Conservation (phyloP, 2,797 vertebrate species). For the Falco berigora region DNA sequence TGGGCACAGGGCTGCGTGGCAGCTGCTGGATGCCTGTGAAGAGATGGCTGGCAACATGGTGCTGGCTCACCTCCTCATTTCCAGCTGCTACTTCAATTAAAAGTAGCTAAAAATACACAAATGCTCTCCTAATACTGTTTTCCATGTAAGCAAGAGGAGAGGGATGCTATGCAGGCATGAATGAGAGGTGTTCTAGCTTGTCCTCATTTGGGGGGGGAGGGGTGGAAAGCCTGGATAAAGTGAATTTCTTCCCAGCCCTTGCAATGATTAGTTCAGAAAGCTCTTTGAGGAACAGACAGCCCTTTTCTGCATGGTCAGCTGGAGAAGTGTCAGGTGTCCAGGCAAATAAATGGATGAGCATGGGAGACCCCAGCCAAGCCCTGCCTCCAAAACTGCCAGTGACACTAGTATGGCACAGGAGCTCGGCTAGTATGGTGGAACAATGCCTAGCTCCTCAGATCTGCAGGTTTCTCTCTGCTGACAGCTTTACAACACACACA, state of each 20-base stretch:
- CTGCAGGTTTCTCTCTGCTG: background rate
- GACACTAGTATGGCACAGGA: background rate
- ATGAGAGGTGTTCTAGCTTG: background rate
- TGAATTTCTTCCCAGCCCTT: background rate
- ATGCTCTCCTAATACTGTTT: background rate
- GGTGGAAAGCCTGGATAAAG: background rate
- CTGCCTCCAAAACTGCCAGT: background rate
- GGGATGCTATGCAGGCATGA: background rate
- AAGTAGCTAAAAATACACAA: conserved; percentile 37
- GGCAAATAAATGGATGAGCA: background rate
- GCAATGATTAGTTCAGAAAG: background rate
- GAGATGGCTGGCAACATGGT: background rate
- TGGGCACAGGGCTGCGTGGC: fast-evolving
- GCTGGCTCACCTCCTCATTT: background rate
- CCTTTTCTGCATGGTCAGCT: background rate
- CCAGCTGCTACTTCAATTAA: conserved; percentile 26
- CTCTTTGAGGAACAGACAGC: background rate
- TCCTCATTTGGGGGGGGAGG: background rate
- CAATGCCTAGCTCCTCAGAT: background rate
- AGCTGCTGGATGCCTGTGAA: background rate
- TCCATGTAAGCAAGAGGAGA: background rate
- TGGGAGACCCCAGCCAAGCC: background rate
- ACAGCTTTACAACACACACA: background rate
- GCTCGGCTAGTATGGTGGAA: background rate
- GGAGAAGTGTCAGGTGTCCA: background rate